Conservation (phyloP, 2,797 vertebrate species). For the Ambastaia sidthimunki region DNA sequence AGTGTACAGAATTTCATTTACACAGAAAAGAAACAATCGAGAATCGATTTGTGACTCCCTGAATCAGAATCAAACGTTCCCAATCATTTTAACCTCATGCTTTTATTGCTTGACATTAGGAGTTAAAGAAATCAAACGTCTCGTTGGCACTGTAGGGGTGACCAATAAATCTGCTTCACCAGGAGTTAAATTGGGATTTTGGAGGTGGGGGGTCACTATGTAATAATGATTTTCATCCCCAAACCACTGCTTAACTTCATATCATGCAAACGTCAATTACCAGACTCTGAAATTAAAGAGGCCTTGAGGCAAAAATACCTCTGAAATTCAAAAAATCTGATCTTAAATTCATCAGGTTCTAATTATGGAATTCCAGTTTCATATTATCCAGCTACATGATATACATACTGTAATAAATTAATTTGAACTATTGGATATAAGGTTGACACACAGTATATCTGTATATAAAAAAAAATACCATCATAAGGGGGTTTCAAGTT, state of each 20-base stretch:
- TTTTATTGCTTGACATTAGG: not conserved
- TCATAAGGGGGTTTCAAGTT: too few species aligned
- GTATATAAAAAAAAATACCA: too few species aligned
- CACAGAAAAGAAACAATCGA: not conserved
- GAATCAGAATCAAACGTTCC: not conserved
- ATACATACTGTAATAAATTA: too few species aligned
- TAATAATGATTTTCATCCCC: not conserved
- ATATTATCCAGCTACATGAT: too few species aligned
- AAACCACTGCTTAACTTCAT: not conserved
- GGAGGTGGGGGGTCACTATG: not conserved
- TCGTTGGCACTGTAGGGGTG: not conserved
- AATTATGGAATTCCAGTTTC: too few species aligned
- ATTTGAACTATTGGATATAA: too few species aligned
- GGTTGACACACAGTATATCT: too few species aligned
- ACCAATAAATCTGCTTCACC: not conserved
- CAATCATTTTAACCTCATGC: not conserved
- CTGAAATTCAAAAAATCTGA: too few species aligned
- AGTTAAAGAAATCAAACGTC: not conserved
- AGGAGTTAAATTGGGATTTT: not conserved
- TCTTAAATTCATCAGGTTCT: too few species aligned
- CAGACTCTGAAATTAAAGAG: too few species aligned
- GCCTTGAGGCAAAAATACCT: too few species aligned
- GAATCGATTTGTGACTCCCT: not conserved
- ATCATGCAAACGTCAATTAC: too few species aligned
- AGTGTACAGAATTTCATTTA: not conserved